Base-by-base conservation (phyloP, 1,140 invertebrate species). In the Palaemon carinicauda region DNA sequence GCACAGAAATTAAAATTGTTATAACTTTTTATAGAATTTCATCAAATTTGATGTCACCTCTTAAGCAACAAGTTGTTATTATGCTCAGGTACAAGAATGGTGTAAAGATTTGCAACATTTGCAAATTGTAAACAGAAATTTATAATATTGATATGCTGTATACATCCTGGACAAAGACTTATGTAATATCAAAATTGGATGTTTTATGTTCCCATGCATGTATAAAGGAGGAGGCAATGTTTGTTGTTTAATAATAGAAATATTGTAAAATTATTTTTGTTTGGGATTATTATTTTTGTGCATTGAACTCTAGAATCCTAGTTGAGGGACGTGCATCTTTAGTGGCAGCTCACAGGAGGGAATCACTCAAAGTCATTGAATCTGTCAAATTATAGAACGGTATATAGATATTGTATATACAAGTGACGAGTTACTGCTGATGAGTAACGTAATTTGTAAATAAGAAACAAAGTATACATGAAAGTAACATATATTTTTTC, bases 201-300 rank as follows among this genome's bases (percentile, higher is more conserved):
- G 84, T 86, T 86, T 86, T 86, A 79, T 80, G 84, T 86, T 80
- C 56, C 84, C 84, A 80, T 80, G 84, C 84, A 86, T 79, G 84
- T 82, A 82, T 82, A 86, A 80, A 86, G 84, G 84, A 79, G 77
- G 84, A 86, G 75, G 84, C 84, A 86, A 69, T 86, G 77, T 86
- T 86, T 86, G 84, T 86, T 86, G 84, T 86, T 82, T 86, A 86
- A 80, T 86, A 78, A 86, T 86, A 86, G 84, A 86, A 80, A 86
- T 86, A 80, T 74, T 86, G 84, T 86, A 86, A 86, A 60, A 86
- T 86, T 86, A 86, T 86, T 86, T 86, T 86, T 86, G 84, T 86
- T 86, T 86, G 84, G 84, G 84, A 86, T 86, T 86, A 86, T 86
- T 86, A 86, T 86, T 86, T 86, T 86, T 86, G 84, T 86, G 84